Percentiles rank a stretch among this genome's conserved stretches.
Conservation (phyloP, 2,113 vertebrate genomes). For the Pangasianodon hypophthalmus region DNA sequence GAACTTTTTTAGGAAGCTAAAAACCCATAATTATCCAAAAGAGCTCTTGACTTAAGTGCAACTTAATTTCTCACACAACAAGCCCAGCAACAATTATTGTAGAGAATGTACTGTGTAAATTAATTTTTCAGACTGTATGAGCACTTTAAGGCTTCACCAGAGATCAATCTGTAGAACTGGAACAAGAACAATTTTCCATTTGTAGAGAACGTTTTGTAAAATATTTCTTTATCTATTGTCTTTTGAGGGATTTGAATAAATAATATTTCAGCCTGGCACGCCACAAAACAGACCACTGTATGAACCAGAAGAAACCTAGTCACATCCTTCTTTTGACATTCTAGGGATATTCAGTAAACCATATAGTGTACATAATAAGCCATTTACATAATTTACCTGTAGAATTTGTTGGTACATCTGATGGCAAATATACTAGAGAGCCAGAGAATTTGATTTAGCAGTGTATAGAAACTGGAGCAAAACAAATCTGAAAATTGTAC, state of each 20-base stretch:
- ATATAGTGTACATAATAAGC: not conserved
- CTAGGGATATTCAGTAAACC: not conserved
- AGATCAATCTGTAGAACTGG: not conserved
- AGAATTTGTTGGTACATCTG: not conserved
- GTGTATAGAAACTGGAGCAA: not conserved
- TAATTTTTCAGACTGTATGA: not conserved
- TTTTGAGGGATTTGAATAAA: not conserved
- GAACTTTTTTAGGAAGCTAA: not conserved
- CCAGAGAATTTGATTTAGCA: not conserved
- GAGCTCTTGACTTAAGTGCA: not conserved
- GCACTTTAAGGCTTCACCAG: not conserved
- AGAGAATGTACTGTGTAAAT: not conserved
- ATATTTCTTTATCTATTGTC: too few species aligned
- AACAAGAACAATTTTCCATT: not conserved
- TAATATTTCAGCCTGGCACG: not conserved
- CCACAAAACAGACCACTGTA: not conserved
- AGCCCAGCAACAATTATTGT: not conserved
- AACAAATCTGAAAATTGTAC: not conserved
- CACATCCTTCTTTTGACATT: not conserved
- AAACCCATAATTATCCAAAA: not conserved
- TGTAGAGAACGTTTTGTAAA: not conserved
- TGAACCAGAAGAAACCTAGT: not conserved
- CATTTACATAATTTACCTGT: not conserved
- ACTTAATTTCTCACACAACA: not conserved
- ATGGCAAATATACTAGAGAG: not conserved